Percentiles rank a stretch among this genome's conserved stretches.
These are phyloP conservation scores for Pygoscelis antarcticus DNA, from an alignment of 2,113 vertebrate species.

Conservation along the genomic window DNA sequence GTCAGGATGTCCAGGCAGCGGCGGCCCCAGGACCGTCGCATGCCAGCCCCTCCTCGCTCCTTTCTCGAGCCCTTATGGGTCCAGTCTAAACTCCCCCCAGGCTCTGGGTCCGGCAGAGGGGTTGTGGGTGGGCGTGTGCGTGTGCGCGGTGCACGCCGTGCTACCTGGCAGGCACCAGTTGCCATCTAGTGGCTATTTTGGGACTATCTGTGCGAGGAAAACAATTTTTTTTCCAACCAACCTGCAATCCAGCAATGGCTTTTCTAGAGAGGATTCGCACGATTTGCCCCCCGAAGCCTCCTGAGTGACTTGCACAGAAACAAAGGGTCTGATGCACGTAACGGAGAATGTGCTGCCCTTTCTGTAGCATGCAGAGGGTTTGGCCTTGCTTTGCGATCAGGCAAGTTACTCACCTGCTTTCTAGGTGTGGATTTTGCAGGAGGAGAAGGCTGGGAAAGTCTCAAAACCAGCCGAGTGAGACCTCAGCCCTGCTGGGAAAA, in stretches of 20 bases:
- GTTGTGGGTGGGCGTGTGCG: background rate
- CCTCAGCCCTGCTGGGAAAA: background rate
- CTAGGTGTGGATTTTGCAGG: background rate
- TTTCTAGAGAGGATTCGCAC: background rate
- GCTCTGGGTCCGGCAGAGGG: background rate
- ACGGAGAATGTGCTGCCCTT: accelerated
- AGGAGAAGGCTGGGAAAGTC: background rate
- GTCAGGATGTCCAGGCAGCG: background rate
- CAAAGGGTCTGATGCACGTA: background rate
- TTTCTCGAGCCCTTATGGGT: accelerated
- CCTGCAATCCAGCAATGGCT: accelerated
- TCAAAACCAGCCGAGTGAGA: background rate
- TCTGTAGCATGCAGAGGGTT: no score
- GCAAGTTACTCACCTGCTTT: background rate
- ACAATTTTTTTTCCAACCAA: accelerated
- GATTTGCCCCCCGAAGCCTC: background rate
- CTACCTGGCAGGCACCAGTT: background rate
- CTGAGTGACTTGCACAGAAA: background rate
- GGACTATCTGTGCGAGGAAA: background rate
- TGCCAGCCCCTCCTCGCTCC: background rate
- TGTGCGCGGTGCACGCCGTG: accelerated
- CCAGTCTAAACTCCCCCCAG: accelerated
- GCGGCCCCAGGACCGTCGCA: background rate
- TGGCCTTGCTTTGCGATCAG: background rate
- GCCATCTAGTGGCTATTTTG: conserved; percentile 37